These are phyloP conservation scores for Erebia epiphron DNA, from an alignment of 2,888 invertebrate species.

Conservation along the genomic window DNA sequence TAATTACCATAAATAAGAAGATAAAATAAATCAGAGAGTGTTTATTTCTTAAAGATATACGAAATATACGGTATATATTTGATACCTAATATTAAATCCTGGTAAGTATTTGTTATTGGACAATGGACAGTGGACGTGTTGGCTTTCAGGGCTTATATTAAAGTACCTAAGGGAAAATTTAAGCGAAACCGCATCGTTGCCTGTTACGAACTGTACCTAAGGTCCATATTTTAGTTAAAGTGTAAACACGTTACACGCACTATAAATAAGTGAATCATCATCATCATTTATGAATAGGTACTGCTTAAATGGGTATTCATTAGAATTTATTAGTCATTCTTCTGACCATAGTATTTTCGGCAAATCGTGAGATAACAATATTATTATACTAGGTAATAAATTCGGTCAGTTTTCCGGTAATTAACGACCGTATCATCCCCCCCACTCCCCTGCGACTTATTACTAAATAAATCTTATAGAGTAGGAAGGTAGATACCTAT, in stretches of 20 bases:
- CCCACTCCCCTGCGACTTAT: not conserved
- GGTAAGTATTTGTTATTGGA: too few species aligned
- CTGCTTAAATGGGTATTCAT: not conserved
- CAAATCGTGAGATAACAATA: not conserved
- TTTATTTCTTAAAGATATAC: too few species aligned
- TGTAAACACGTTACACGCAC: slow-evolving; percentile 1
- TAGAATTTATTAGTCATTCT: slow-evolving; percentile 13
- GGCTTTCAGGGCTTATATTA: too few species aligned
- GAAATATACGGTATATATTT: too few species aligned
- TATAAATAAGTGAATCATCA: slow-evolving; percentile 12
- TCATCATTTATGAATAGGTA: too few species aligned
- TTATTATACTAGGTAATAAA: not conserved
- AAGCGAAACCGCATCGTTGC: not conserved
- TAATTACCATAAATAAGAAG: too few species aligned
- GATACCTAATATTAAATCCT: too few species aligned
- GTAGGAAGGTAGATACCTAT: not conserved
- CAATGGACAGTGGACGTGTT: too few species aligned
- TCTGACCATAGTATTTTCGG: not conserved
- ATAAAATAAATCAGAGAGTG: too few species aligned
- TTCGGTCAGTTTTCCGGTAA: slow-evolving; percentile 4
- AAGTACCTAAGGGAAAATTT: too few species aligned
- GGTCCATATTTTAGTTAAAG: too few species aligned
- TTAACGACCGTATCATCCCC: slow-evolving; percentile 1
- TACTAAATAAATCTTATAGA: not conserved
- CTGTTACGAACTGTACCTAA: not conserved